Base-by-base conservation (phyloP, 2,797 vertebrate genomes). In the Phrynocephalus vlangalii region DNA sequence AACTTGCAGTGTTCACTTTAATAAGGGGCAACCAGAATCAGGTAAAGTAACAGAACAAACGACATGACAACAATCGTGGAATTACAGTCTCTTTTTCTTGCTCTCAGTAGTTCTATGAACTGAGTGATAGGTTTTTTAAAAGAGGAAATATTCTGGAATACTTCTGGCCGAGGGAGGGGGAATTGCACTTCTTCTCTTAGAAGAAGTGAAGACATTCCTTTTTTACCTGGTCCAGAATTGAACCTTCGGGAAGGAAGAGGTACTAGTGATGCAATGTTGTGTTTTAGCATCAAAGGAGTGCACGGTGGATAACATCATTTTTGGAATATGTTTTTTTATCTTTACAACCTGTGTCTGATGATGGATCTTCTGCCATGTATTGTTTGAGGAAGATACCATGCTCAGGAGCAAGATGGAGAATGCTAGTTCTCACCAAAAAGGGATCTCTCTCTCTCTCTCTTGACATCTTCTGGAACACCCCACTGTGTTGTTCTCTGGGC, bases 1-100 rank as follows among this genome's bases (percentile, higher is more conserved):
- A 91, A 94, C 88, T 86, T 91, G 82, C 92, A 72, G 90, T 93
- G 75, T 91, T 92, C 89, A 89, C 79, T 93, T 94, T 90, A 86
- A 90, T 56, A 93, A 73, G 66, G 88, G 83, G 86, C 44, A 93
- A 89, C 84, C 81, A 81, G 90, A 91, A 90, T 90, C 84, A 79
- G 91, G 83, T 85, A 33, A 89, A 91, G 30, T 90, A 92, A 71
- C 26, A 50, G 24, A 84, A 75, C 20, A 28, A 79, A 76, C 52
- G 83, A 50, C 85, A 87, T 88, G 66, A 94, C 91, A 84, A 92
- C 16, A 84, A 88, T 93, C 91, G 91, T 81, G 86, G 18, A 48
- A 28, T 79, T 63, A 50, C 22, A 82, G 26, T 48, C 86, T 44
- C 89, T 33, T 71, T 30, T 85, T 88, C 71, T 75, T 89, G 30